phyloP scores from a whole-genome alignment of 1,140 invertebrate species.

The Cheumatopsyche charites region DNA sequence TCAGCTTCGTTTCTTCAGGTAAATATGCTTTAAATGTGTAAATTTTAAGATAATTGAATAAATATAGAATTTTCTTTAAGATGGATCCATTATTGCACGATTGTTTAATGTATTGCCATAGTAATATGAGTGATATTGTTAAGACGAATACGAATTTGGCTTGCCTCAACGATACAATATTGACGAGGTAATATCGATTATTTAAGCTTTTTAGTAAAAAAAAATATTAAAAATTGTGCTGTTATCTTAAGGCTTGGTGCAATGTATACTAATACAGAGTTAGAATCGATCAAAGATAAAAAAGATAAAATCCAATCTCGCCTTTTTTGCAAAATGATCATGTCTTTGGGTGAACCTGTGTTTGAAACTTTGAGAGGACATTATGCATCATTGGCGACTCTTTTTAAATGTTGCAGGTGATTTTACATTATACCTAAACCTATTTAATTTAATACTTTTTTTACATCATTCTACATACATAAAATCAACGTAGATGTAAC shows the following conservation, averaged over 20 bases:
- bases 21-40: background rate
- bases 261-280: slow-evolving; percentile 79
- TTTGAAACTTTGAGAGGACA: slow-evolving; percentile 77
- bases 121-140: slow-evolving; percentile 80
- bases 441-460: slow-evolving; percentile 7
- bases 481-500: slow-evolving; percentile 55
- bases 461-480: background rate
- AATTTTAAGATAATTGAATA: background rate
- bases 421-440: background rate
- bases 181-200: slow-evolving; percentile 65
- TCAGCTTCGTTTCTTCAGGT: slow-evolving; percentile 88
- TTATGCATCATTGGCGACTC: slow-evolving; percentile 74
- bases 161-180: slow-evolving; percentile 80
- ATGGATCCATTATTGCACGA: slow-evolving; percentile 87
- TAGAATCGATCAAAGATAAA: slow-evolving; percentile 77
- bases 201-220: slow-evolving; percentile 9
- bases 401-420: slow-evolving; percentile 73
- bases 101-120: slow-evolving; percentile 80
- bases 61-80: slow-evolving; percentile 55
- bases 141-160: slow-evolving; percentile 78
- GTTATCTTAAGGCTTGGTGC: slow-evolving; percentile 63
- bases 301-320: slow-evolving; percentile 84
- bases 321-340: slow-evolving; percentile 81
- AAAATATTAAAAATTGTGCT: no score
- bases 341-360: slow-evolving; percentile 72